A percentile compares a stretch with the other conserved stretches of the same genome.
Conservation (phyloP, 2,888 invertebrate genomes). For the Tetrapedia diversipes region DNA sequence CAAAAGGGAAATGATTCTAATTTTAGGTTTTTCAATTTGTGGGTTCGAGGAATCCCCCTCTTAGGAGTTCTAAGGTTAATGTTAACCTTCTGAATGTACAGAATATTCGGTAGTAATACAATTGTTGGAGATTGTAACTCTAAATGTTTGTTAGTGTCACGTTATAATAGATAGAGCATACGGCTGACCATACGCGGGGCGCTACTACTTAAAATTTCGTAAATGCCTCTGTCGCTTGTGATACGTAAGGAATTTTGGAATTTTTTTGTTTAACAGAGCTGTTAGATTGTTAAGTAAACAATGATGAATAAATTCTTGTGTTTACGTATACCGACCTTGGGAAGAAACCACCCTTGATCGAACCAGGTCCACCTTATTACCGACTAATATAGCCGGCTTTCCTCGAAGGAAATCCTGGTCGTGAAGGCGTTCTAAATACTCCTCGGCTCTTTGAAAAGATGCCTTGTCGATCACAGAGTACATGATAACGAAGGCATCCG, state of each 20-base stretch:
- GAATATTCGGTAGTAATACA: too few relatives aligned
- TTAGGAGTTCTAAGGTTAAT: too few relatives aligned
- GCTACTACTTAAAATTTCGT: too few relatives aligned
- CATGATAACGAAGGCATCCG: conserved; percentile 94
- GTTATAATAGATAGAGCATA: neutral
- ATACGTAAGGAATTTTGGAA: neutral
- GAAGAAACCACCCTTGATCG: conserved; percentile 94
- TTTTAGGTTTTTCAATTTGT: too few relatives aligned
- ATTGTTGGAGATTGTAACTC: too few relatives aligned
- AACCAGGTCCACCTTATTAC: conserved; percentile 97
- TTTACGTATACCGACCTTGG: conserved; percentile 88
- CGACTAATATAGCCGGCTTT: conserved; percentile 93
- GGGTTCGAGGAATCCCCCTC: too few relatives aligned
- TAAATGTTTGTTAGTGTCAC: too few relatives aligned
- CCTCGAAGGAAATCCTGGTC: conserved; percentile 91
- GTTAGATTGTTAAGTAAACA: neutral
- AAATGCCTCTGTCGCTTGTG: neutral
- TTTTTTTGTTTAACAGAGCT: neutral
- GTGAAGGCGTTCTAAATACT: conserved; percentile 90
- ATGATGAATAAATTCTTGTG: neutral
- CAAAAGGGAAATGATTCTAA: too few relatives aligned
- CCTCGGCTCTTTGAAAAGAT: conserved; percentile 92
- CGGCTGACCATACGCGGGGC: neutral
- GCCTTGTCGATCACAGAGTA: conserved; percentile 96
- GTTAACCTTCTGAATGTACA: too few relatives aligned